These are phyloP conservation scores for Acronicta alni DNA, from an alignment of 2,888 invertebrate species.

Conservation along the genomic window DNA sequence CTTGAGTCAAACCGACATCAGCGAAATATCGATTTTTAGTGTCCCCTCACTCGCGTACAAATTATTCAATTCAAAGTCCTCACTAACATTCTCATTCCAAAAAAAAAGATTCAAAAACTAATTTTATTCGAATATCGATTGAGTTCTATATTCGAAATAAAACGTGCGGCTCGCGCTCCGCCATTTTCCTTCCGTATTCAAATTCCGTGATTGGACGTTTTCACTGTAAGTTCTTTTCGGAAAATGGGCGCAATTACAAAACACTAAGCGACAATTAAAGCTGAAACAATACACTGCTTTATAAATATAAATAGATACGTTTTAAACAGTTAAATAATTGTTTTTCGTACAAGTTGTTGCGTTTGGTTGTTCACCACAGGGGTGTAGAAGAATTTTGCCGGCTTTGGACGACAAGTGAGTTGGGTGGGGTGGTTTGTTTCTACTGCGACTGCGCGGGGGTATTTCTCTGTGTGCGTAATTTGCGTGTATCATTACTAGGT, in stretches of 20 bases:
- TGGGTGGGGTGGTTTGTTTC: conserved; percentile 79
- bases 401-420: conserved; percentile 76
- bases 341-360: conserved; percentile 80
- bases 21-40: conserved; percentile 78
- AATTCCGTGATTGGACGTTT: conserved; percentile 61
- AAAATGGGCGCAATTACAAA: conserved; percentile 56
- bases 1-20: conserved; percentile 62
- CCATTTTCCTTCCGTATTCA: conserved; percentile 78
- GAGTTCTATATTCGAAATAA: conserved; percentile 65
- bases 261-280: conserved; percentile 74
- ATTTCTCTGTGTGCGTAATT: conserved; percentile 77
- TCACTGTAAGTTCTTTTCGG: conserved; percentile 52
- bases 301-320: conserved; percentile 57
- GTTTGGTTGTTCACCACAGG: conserved; percentile 81
- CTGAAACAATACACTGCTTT: conserved; percentile 52
- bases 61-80: conserved; percentile 64
- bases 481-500: conserved; percentile 74
- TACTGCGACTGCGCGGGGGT: conserved; percentile 81
- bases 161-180: conserved; percentile 70
- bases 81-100: conserved; percentile 67
- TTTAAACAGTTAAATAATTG: conserved; percentile 60
- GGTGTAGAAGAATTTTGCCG: conserved; percentile 86
- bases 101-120: conserved; percentile 46
- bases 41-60: conserved; percentile 66
- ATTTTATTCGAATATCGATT: conserved; percentile 52